A percentile compares a stretch with the other conserved stretches of the same genome.
phyloP scores from a whole-genome alignment of 2,888 invertebrate species.

The Cataglyphis altisquamis region DNA sequence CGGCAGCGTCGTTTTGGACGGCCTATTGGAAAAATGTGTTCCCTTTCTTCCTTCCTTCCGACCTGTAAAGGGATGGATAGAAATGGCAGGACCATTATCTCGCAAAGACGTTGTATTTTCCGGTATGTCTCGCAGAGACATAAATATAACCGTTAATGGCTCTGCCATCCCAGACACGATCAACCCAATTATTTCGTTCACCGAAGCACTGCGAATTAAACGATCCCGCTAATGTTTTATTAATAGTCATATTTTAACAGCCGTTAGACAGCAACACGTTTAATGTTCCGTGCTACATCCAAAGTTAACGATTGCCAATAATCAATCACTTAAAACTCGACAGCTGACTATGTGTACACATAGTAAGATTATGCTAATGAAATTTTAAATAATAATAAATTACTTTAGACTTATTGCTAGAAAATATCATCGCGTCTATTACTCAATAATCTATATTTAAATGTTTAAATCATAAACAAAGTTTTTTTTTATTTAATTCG shows the following conservation, averaged over 20 bases:
- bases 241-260: constrained; percentile 34
- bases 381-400: not conserved
- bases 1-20: constrained; percentile 36
- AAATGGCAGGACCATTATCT: constrained; percentile 59
- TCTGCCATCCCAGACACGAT: constrained; percentile 58
- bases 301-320: constrained; percentile 34
- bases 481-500: constrained; percentile 9
- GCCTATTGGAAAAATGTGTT: constrained; percentile 68
- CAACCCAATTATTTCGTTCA: constrained; percentile 61
- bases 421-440: not conserved
- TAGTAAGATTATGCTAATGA: not conserved
- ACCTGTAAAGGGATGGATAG: not conserved
- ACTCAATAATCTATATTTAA: not conserved
- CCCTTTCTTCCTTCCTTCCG: constrained; percentile 17
- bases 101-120: constrained; percentile 63
- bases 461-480: not conserved
- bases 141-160: constrained; percentile 73
- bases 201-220: constrained; percentile 53
- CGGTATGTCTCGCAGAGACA: constrained; percentile 50
- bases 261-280: not conserved
- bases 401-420: not conserved
- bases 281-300: constrained; percentile 11
- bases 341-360: not conserved
- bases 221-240: constrained; percentile 41
- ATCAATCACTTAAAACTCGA: constrained; percentile 23